Conservation (phyloP, 2,888 invertebrate genomes). For the Aproaerema taeniolella region DNA sequence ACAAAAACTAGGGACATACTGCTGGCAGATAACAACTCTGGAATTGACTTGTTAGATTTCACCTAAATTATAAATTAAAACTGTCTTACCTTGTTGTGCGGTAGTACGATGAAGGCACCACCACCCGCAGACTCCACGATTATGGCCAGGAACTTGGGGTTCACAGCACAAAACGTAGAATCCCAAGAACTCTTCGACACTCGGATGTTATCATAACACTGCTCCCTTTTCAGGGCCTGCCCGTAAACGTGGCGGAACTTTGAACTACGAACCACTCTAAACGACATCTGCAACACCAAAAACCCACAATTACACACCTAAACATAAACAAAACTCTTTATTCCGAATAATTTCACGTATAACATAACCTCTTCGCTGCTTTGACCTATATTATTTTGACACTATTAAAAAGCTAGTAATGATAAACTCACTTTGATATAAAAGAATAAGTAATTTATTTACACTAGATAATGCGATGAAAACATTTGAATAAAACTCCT, state of each 20-base stretch:
- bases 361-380: constrained; percentile 70
- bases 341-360: constrained; percentile 47
- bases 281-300: constrained; percentile 88
- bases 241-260: constrained; percentile 98
- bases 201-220: constrained; percentile 97
- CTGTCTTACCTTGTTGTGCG: constrained; percentile 89
- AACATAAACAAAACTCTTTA: constrained; percentile 48
- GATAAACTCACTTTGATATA: constrained; percentile 63
- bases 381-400: constrained; percentile 76
- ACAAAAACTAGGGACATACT: too few relatives aligned
- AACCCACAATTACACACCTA: constrained; percentile 48
- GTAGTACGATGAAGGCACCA: constrained; percentile 96
- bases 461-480: constrained; percentile 65
- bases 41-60: not conserved
- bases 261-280: constrained; percentile 97
- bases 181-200: constrained; percentile 99
- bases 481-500: constrained; percentile 67
- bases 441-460: constrained; percentile 53
- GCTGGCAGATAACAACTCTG: not conserved
- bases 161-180: constrained; percentile 98
- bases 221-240: constrained; percentile 94
- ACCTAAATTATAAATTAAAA: constrained; percentile 10
- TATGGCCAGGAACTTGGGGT: constrained; percentile 97
- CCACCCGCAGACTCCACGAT: constrained; percentile 98
- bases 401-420: constrained; percentile 43